Evolutionary conservation across 2,888 invertebrate species (phyloP).

Genomic region (Chrysolina haemoptera): DNA sequence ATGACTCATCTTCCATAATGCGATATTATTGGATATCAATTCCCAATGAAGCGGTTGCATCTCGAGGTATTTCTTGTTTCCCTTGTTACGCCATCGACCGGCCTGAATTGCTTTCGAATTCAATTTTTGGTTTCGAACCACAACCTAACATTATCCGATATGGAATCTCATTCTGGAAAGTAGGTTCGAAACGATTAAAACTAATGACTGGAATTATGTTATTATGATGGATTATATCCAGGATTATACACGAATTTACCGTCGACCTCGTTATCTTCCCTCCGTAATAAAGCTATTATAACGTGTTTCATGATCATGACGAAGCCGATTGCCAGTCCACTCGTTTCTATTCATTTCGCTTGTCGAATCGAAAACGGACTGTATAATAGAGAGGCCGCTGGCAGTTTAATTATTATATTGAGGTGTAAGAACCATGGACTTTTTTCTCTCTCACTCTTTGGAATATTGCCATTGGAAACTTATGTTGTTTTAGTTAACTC

Average conservation of each 20-base stretch:
- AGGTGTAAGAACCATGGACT: background rate
- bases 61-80: background rate
- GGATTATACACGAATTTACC: constrained; percentile 35
- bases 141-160: constrained; percentile 16
- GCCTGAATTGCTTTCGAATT: background rate
- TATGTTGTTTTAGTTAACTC: too few relatives aligned
- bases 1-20: too few relatives aligned
- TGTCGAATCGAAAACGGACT: background rate
- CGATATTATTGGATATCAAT: too few relatives aligned
- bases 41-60: too few relatives aligned
- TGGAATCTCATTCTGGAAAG: constrained; percentile 25
- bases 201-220: constrained; percentile 38
- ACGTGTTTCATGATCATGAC: constrained; percentile 6
- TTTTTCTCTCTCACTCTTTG: background rate
- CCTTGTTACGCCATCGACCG: background rate
- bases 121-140: constrained; percentile 1
- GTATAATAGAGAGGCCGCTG: background rate
- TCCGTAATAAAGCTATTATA: constrained; percentile 34
- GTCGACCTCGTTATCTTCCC: constrained; percentile 35
- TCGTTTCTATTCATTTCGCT: background rate
- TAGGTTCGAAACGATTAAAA: constrained; percentile 39
- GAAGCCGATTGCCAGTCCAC: background rate
- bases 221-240: constrained; percentile 38
- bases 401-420: background rate
- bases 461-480: too few relatives aligned